phyloP scores from a whole-genome alignment of 1,140 invertebrate genomes.

The Lepidotrigona ventralis region DNA sequence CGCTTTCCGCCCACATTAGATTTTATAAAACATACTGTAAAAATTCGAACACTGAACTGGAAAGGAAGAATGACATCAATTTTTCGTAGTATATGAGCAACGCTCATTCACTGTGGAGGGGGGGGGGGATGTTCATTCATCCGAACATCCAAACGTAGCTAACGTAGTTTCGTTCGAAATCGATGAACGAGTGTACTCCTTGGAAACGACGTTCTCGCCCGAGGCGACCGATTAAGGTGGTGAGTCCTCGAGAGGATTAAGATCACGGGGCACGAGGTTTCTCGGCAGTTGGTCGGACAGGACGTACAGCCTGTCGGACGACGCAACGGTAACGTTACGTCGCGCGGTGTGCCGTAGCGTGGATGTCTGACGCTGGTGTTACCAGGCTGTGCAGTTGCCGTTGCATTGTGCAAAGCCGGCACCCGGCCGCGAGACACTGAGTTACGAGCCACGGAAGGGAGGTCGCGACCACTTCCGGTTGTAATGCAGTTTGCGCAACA shows the following conservation, averaged over 20 bases:
- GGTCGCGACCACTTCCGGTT: conserved; percentile 78
- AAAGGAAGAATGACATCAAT: too few species aligned
- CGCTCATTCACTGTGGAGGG: too few species aligned
- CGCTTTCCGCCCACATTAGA: too few species aligned
- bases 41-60: too few species aligned
- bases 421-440: conserved; percentile 76
- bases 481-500: conserved; percentile 80
- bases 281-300: conserved; percentile 26
- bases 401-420: conserved; percentile 64
- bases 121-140: too few species aligned
- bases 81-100: too few species aligned
- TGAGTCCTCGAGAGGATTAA: conserved; percentile 1
- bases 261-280: background rate
- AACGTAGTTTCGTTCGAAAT: too few species aligned
- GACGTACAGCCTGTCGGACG: conserved; percentile 33
- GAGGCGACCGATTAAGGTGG: background rate
- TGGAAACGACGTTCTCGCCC: background rate
- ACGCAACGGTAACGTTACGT: conserved; percentile 41
- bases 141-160: too few species aligned
- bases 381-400: conserved; percentile 46
- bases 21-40: too few species aligned
- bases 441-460: conserved; percentile 78
- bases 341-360: conserved; percentile 19
- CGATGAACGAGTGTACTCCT: background rate
- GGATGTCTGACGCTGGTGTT: conserved; percentile 53